Evolutionary conservation across 30 jellyfish, hydroid and myxozoan species (phyloP).

Genomic region (Hydractinia symbiolongicarpus): DNA sequence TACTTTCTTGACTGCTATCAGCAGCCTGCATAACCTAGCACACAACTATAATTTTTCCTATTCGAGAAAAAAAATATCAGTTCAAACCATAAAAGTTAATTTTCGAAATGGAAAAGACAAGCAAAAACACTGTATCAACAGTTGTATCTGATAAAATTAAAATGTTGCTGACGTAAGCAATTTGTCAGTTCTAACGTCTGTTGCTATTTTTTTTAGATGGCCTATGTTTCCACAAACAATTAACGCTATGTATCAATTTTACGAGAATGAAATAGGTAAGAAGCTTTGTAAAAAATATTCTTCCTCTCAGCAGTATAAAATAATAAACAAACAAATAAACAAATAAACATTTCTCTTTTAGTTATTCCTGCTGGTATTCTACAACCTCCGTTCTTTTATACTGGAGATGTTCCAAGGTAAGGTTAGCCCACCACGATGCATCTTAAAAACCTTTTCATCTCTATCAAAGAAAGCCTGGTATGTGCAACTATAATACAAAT

Average conservation of each 20-base stretch:
- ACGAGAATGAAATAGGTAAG: slow-evolving; percentile 84
- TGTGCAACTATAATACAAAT: neutral
- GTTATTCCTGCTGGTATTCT: slow-evolving; percentile 99
- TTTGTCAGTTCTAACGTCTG: neutral
- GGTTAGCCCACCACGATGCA: neutral
- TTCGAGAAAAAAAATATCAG: neutral
- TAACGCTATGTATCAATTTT: slow-evolving; percentile 98
- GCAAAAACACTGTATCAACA: too few relatives aligned
- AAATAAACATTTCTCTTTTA: slow-evolving; percentile 2
- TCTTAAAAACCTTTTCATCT: neutral
- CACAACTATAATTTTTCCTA: neutral
- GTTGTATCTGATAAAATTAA: too few relatives aligned
- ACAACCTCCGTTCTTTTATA: slow-evolving; percentile 93
- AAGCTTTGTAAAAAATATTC: neutral
- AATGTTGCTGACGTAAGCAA: too few relatives aligned
- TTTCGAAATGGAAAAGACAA: too few relatives aligned
- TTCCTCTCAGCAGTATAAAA: neutral
- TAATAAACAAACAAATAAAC: neutral
- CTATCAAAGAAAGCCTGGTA: neutral
- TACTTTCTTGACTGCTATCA: neutral
- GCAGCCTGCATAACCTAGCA: neutral
- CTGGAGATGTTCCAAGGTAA: slow-evolving; percentile 97
- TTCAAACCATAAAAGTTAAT: too few relatives aligned
- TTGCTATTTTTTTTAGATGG: slow-evolving; percentile 83
- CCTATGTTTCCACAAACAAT: slow-evolving; percentile 99